phyloP scores from a whole-genome alignment of 2,113 vertebrate genomes.

The Sylvia atricapilla region DNA sequence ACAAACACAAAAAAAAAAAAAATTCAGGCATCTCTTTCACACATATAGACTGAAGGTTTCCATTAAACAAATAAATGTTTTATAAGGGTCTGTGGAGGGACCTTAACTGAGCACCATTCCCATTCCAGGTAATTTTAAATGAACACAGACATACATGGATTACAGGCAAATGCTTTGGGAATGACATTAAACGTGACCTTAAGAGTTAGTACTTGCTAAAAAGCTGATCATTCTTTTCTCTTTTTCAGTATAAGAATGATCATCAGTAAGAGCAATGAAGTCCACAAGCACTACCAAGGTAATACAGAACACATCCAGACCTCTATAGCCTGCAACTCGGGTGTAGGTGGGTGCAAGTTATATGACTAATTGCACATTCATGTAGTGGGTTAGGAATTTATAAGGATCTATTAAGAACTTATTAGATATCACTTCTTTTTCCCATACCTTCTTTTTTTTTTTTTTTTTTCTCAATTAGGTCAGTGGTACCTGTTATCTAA shows the following conservation, averaged over 20 bases:
- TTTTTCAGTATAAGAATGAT: not conserved
- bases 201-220: not conserved
- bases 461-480: not conserved
- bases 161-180: not conserved
- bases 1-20: not conserved
- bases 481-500: not conserved
- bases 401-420: not conserved
- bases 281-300: not conserved
- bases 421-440: not conserved
- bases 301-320: not conserved
- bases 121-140: not conserved
- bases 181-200: not conserved
- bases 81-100: not conserved
- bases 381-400: not conserved
- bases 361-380: not conserved
- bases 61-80: not conserved
- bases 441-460: not conserved
- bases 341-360: not conserved
- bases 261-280: not conserved
- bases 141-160: not conserved
- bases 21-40: not conserved
- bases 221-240: not conserved
- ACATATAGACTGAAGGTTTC: not conserved
- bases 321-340: not conserved
- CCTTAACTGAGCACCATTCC: not conserved